Evolutionary conservation across 2,888 invertebrate genomes (phyloP), one percentile per base, ranked within the genome.

Genomic region (Melikaiella ostensackeni): DNA sequence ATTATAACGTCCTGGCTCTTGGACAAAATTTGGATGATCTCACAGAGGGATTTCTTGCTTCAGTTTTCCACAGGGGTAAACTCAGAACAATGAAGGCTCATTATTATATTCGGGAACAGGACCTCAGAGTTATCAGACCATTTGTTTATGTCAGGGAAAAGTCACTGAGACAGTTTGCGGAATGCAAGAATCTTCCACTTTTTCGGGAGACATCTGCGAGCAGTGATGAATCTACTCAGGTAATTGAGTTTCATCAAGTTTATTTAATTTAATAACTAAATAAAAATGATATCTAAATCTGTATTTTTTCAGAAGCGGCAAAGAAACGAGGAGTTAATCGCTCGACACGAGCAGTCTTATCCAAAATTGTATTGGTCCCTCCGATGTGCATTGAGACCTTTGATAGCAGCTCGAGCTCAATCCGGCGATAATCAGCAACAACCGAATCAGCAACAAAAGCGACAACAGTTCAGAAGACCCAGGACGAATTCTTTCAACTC

Each of bases 1-100:
- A 95, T 0, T 98, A 96, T 92, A 96, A 97, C 89, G 97, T 97
- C 2, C 93, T 97, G n/a, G 97, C 97, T 0, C 92, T 98, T 46
- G 97, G 97, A 1, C 97, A 98, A 89, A 96, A 96, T 89, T 92
- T 98, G 75, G 97, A 98, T 91, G 96, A 97, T 90, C 93, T 97
- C 7, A 95, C 96, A 33, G 95, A 96, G 87, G 95, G 95, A 80
- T 97, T 98, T 91, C 91, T 98, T 79, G 95, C 96, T 87, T 95
- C 96, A 1, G 94, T 96, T 16, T 95, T 98, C 88, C 96, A 97
- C 88, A 96, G 95, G 84, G 97, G 97, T n/a, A 93, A 94, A 78
- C 91, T 98, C 77, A 92, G 94, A 83, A 95, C 96, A 0, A 94
- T 97, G 93, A 96, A 96, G 88, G 95, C 96, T 9, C 95, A 97